Base-by-base conservation (phyloP, 1,140 invertebrate genomes). In the Teleogryllus occipitalis region DNA sequence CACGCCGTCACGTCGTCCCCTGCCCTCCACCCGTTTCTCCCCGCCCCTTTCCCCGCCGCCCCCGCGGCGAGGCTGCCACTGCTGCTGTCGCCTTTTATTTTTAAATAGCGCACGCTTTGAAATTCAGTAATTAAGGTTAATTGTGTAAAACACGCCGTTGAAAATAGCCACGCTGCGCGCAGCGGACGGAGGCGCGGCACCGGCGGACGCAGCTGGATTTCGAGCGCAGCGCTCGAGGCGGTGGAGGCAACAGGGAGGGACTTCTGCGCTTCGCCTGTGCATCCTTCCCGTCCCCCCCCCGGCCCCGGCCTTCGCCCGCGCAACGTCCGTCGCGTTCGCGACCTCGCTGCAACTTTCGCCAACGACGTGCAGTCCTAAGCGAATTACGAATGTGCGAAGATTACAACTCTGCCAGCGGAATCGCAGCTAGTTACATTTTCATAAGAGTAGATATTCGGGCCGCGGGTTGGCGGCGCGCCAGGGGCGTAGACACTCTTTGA, bases 351-450 rank as follows among this genome's bases (percentile, higher is more conserved):
- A 65, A 65, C 54, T 65, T 65, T 65, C 18, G 54, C 54, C 54
- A 65, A 65, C 54, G 54, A 65, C 18, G 54, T 65, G 54, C 54
- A 65, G 54, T 65, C 54, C 54, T 65, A 65, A 65, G 54, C 54
- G 54, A 65, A 65, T 65, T 65, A 65, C 54, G 54, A 65, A 65
- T 18, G 54, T 14, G 54, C 54, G 54, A 65, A 65, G 54, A 65
- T 65, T 65, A 65, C 18, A 65, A 65, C 54, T 65, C 54, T 18
- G 54, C 54, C 54, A 65, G 18, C 54, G 54, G 54, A 65, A 65
- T 65, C 54, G 54, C 54, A 65, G 54, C 54, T 65, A 65, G 54
- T 65, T 65, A 65, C 54, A 65, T 65, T 65, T 65, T 65, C 54
- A 65, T 65, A 65, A 65, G 54, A 65, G 54, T 65, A 65, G 54